phyloP scores from a whole-genome alignment of 2,797 vertebrate genomes.

The Aythya fuligula region DNA sequence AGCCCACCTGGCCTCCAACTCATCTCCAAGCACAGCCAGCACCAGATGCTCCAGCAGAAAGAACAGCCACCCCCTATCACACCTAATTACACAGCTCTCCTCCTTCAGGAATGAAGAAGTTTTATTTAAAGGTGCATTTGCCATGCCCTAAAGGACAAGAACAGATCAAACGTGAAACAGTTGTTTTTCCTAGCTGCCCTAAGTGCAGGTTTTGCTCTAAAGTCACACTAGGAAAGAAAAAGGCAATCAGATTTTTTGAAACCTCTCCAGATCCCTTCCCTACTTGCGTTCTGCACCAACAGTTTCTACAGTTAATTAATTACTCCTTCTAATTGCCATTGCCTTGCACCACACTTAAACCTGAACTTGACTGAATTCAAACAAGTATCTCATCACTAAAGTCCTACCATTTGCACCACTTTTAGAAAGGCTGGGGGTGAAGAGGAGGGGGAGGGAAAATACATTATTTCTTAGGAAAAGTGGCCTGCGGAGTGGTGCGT shows the following conservation, averaged over 20 bases:
- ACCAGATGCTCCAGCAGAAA: not conserved
- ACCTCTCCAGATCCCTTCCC: slow-evolving; percentile 18
- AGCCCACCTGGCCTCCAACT: not conserved
- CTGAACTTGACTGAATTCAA: not conserved
- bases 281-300: slow-evolving; percentile 1
- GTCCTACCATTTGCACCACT: not conserved
- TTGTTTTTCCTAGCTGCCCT: not conserved
- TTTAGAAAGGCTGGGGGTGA: not conserved
- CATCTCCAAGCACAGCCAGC: not conserved
- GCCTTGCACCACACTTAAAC: not conserved
- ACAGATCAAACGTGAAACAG: not conserved
- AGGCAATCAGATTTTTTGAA: slow-evolving; percentile 35
- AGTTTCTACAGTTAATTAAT: slow-evolving; percentile 51
- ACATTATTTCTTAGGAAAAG: not conserved
- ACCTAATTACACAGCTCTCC: not conserved
- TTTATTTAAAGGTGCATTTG: slow-evolving; percentile 9
- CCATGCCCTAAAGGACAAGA: slow-evolving; percentile 22
- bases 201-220: not conserved
- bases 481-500: not conserved
- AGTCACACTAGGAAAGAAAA: slow-evolving; percentile 32
- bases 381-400: not conserved
- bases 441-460: not conserved
- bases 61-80: not conserved
- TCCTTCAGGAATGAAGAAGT: not conserved
- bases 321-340: not conserved